Percentiles rank a stretch among this genome's conserved stretches.
Evolutionary conservation across 1,140 invertebrate species (phyloP).

Genomic region (Rhagoletis zephyria): DNA sequence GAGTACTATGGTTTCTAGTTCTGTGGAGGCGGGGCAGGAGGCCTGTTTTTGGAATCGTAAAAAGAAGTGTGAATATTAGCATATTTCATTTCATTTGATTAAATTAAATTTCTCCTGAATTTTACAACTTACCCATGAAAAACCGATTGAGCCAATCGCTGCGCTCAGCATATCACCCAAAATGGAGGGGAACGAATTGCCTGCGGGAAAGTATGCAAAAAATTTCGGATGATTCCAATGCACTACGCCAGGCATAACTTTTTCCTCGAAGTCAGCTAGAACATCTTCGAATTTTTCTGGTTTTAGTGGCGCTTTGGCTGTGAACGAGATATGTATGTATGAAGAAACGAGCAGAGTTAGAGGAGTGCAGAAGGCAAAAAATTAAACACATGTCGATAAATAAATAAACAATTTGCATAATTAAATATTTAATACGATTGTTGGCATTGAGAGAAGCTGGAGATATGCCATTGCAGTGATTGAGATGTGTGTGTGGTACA

Average conservation of each 20-base stretch:
- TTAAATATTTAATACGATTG: background rate
- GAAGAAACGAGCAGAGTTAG: constrained; percentile 43
- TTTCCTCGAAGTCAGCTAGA: constrained; percentile 89
- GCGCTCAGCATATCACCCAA: constrained; percentile 93
- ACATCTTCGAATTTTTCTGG: constrained; percentile 89
- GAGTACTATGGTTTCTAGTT: constrained; percentile 86
- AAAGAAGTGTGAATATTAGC: background rate
- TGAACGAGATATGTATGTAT: constrained; percentile 63
- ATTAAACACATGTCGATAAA: constrained; percentile 53
- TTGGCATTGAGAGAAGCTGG: constrained; percentile 21
- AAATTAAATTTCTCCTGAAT: too few relatives aligned
- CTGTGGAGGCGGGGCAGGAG: constrained; percentile 88
- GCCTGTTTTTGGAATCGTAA: constrained; percentile 71
- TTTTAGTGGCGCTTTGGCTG: constrained; percentile 83
- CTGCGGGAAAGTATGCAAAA: constrained; percentile 96
- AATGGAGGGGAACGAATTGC: constrained; percentile 94
- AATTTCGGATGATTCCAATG: constrained; percentile 98
- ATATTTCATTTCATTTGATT: too few relatives aligned
- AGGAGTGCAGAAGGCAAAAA: constrained; percentile 25
- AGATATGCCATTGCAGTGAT: background rate
- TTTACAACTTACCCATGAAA: constrained; percentile 86
- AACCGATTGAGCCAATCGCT: constrained; percentile 93
- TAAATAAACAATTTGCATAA: constrained; percentile 30
- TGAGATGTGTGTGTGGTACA: background rate
- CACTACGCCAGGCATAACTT: constrained; percentile 95